Percentiles rank a stretch among this genome's conserved stretches.
Evolutionary conservation across 2,888 invertebrate genomes (phyloP).

Genomic region (Andrena fulva): DNA sequence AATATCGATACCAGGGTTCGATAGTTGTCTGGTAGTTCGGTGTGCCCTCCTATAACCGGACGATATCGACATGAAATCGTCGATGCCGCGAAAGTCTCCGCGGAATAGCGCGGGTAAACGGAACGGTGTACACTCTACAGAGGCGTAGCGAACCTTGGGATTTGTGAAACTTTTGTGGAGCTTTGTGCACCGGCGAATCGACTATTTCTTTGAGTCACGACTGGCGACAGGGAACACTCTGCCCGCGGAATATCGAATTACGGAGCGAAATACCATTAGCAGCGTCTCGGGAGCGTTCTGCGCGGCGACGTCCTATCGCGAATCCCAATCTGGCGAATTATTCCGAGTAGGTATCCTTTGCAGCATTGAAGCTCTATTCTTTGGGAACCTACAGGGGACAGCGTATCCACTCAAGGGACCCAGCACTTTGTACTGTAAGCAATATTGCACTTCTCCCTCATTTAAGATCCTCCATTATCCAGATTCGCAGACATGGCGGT

Average conservation of each 20-base stretch:
- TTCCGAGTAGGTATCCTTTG: neutral
- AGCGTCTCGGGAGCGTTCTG: neutral
- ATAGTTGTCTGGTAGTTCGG: conserved; percentile 55
- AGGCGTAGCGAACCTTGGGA: conserved; percentile 9
- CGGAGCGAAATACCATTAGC: conserved; percentile 7
- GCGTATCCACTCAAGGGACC: neutral
- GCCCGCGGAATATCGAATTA: conserved; percentile 16
- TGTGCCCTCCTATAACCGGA: conserved; percentile 26
- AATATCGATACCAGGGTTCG: conserved; percentile 60
- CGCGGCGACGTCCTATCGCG: neutral
- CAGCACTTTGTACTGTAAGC: neutral
- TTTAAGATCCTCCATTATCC: neutral
- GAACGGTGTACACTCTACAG: conserved; percentile 4
- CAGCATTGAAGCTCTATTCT: neutral
- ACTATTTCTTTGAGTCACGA: conserved; percentile 10
- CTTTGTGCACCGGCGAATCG: conserved; percentile 22
- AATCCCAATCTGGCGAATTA: neutral
- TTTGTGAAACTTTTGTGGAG: neutral
- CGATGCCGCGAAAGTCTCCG: conserved; percentile 45
- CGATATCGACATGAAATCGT: conserved; percentile 61
- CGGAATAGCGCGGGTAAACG: conserved; percentile 51
- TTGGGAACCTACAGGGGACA: neutral
- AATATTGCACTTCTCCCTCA: neutral
- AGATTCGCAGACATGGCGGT: neutral
- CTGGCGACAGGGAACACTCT: neutral